Percentiles rank a stretch among this genome's conserved stretches.
phyloP scores from a whole-genome alignment of 2,113 vertebrate species.

The human (Homo sapiens) region GRCh38 chr22:34898001-34898500 shows the following conservation, averaged over 20 bases:
- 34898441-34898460: fast-evolving
- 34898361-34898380: too few relatives aligned
- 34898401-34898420: neutral
- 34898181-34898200: neutral
- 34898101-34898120: neutral
- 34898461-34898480: neutral
- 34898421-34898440: neutral
- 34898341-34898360: fast-evolving
- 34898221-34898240: neutral
- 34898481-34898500: neutral
- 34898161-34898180: neutral
- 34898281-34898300: neutral
- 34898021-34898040: neutral
- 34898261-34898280: neutral
- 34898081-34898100: neutral
- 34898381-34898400: fast-evolving
- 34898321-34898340: neutral
- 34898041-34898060: neutral
- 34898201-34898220: neutral
- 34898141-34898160: neutral
- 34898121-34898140: neutral
- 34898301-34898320: neutral
- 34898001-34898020: neutral
- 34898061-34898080: neutral
- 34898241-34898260: slow-evolving; percentile 32